Conservation (phyloP, 2,113 vertebrate species). For the Burhinus oedicnemus region DNA sequence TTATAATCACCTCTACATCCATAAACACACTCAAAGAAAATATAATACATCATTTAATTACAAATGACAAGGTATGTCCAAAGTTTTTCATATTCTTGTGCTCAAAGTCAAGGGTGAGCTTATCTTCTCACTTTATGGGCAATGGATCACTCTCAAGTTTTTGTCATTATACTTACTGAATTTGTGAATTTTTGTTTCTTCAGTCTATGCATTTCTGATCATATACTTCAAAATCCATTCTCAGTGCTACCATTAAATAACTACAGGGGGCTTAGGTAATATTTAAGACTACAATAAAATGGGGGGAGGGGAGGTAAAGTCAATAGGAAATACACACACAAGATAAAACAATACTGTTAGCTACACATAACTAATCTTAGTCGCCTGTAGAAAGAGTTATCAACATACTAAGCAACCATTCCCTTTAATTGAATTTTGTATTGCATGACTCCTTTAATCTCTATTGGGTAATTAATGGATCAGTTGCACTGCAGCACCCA, state of each 20-base stretch:
- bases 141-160: not conserved
- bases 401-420: conserved; percentile 27
- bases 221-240: not conserved
- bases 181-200: not conserved
- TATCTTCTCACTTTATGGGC: not conserved
- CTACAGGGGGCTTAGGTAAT: not conserved
- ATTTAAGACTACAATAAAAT: not conserved
- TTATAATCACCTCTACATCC: not conserved
- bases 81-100: not conserved
- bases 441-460: conserved; percentile 34
- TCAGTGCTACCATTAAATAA: not conserved
- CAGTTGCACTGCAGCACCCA: conserved; percentile 6
- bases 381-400: conserved; percentile 13
- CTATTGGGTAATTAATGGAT: conserved; percentile 58
- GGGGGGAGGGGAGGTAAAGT: not conserved
- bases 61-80: not conserved
- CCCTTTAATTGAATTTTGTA: conserved; percentile 50
- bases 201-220: not conserved
- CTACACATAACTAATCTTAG: not conserved
- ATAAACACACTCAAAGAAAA: not conserved
- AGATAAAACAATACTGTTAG: conserved; percentile 27
- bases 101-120: not conserved
- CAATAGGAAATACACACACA: not conserved
- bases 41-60: not conserved
- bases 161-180: not conserved